Evolutionary conservation across 2,113 vertebrate genomes (phyloP).

Genomic region (Argyrosomus japonicus): DNA sequence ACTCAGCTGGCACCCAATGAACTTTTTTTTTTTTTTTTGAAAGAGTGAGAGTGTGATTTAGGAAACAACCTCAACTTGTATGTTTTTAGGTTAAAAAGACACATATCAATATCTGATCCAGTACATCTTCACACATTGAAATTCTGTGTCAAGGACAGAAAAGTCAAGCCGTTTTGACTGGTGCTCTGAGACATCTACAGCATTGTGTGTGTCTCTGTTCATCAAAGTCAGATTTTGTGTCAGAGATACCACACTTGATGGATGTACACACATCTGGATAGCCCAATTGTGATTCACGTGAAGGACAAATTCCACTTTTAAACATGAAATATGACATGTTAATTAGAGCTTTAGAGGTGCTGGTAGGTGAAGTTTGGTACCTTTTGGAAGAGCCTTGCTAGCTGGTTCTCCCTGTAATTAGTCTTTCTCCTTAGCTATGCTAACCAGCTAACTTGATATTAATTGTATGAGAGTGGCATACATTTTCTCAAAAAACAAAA

Average conservation of each 20-base stretch:
- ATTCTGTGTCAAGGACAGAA: background rate
- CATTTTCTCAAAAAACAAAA: background rate
- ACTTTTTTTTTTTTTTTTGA: background rate
- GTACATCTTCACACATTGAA: background rate
- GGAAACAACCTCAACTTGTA: background rate
- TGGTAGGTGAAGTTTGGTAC: background rate
- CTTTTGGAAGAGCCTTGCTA: background rate
- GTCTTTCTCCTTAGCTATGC: background rate
- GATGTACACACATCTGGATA: background rate
- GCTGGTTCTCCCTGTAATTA: background rate
- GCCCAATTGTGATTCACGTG: background rate
- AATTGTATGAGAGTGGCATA: background rate
- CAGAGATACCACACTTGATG: background rate
- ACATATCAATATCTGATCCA: constrained; percentile 16
- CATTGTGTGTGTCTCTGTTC: background rate
- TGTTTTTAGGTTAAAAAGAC: constrained; percentile 1
- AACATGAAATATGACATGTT: background rate
- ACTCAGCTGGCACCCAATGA: background rate
- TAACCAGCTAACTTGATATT: background rate
- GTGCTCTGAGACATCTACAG: background rate
- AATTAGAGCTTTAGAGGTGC: background rate
- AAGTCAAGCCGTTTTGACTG: background rate
- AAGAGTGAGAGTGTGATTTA: background rate
- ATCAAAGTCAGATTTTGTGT: constrained; percentile 9
- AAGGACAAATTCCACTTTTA: background rate